These are phyloP conservation scores for Hyperoplus immaculatus DNA, from an alignment of 2,797 vertebrate genomes.

Conservation along the genomic window DNA sequence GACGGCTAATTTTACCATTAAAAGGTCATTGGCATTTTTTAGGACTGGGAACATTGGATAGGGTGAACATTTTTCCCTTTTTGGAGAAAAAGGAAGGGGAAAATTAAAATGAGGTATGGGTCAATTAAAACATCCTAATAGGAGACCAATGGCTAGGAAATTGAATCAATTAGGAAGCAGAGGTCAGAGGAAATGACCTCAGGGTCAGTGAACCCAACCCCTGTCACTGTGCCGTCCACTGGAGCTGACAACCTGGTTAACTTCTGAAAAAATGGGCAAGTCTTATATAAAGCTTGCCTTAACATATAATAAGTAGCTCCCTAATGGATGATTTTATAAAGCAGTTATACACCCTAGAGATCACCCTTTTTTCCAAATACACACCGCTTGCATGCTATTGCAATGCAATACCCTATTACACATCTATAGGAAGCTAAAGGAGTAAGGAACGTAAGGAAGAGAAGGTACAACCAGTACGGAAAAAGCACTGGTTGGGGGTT, in stretches of 20 bases:
- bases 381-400: not conserved
- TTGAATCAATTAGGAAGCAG: slow-evolving; percentile 86
- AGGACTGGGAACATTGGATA: not conserved
- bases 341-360: not conserved
- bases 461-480: not conserved
- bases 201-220: slow-evolving; percentile 75
- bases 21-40: slow-evolving; percentile 32
- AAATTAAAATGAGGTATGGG: slow-evolving; percentile 35
- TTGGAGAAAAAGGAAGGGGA: slow-evolving; percentile 44
- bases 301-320: not conserved
- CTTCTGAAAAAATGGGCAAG: slow-evolving; percentile 6
- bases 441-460: slow-evolving; percentile 2
- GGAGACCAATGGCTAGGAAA: slow-evolving; percentile 80
- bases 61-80: slow-evolving; percentile 31
- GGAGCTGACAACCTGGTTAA: slow-evolving; percentile 46
- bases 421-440: slow-evolving; percentile 32
- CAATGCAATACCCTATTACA: not conserved
- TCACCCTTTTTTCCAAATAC: not conserved
- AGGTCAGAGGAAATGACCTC: slow-evolving; percentile 85
- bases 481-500: not conserved
- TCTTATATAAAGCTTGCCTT: not conserved
- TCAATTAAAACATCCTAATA: slow-evolving; percentile 77
- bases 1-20: slow-evolving; percentile 59
- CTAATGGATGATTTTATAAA: not conserved
- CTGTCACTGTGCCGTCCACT: slow-evolving; percentile 57